Base-by-base conservation (phyloP, 2,888 invertebrate genomes). In the Rhogogaster chlorosoma region DNA sequence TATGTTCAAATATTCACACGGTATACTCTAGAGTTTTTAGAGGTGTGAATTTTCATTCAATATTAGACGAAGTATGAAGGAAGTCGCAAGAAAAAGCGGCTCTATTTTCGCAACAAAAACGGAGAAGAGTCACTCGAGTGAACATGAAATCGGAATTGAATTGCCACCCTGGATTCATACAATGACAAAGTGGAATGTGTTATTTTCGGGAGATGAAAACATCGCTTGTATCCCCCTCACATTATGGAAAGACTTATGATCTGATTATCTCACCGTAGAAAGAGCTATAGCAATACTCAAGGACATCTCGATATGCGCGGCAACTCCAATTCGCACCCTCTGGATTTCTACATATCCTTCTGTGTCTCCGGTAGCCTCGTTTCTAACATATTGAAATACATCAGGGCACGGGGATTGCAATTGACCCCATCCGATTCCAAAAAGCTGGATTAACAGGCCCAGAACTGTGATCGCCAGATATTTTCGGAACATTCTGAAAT, bases 271-370 rank as follows among this genome's bases (percentile, higher is more conserved):
- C 57, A 92, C 92, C 86, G 91, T 88, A 6, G 91, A 90, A 38
- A 92, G 85, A 3, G 86, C 86, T 26, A 87, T 86, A 15, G 89
- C 88, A 5, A 92, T 84, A 82, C 89, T 91, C 15, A 93, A 85
- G 4, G 83, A 77, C n/a, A 91, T 87, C 67, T 87, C 89, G 15
- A 92, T 80, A 85, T 89, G 88, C 9, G 92, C 83, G 12, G 89
- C 80, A 29, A 89, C 85, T 29, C 87, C 87, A 86, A 84, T 89
- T 2, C 91, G 91, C 9, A 90, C 88, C 0, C 83, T 57, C 32
- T 88, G 89, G 75, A 93, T 91, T 80, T 90, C 87, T 4, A 92
- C 87, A n/a, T 86, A 87, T 26, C 90, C 93, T 71, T 85, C 88
- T 22, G 89, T 84, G 85, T 91, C 89, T 9, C 86, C 84, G 4